These are phyloP conservation scores for Resseliella maxima DNA, from an alignment of 2,888 invertebrate genomes.

Conservation along the genomic window DNA sequence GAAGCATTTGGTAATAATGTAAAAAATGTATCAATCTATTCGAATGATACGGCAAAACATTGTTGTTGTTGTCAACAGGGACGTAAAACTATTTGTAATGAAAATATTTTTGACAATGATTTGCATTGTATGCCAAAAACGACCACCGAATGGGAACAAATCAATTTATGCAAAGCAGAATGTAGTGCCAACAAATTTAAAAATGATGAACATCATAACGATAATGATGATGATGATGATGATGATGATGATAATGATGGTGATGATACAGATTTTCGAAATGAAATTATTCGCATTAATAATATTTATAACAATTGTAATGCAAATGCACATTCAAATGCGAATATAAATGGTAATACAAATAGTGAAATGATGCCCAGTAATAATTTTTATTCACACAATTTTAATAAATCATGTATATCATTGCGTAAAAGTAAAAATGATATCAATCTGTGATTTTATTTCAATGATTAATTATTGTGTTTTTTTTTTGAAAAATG, in stretches of 20 bases:
- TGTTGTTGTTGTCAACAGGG: constrained; percentile 10
- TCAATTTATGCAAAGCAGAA: neutral
- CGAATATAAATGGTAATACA: neutral
- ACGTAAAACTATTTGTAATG: neutral
- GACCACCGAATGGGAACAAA: neutral
- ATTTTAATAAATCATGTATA: constrained; percentile 29
- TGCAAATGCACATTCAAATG: neutral
- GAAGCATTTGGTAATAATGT: neutral
- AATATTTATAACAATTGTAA: constrained; percentile 36
- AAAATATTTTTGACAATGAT: constrained; percentile 10
- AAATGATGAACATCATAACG: neutral
- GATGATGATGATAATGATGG: constrained; percentile 19
- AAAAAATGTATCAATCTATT: neutral
- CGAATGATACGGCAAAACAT: constrained; percentile 11
- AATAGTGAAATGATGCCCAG: neutral
- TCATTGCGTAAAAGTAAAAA: constrained; percentile 18
- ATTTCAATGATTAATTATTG: constrained; percentile 16
- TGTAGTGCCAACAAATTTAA: constrained; percentile 21
- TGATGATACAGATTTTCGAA: constrained; percentile 25
- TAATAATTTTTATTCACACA: neutral
- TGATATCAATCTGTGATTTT: constrained; percentile 52
- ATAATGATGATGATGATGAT: neutral
- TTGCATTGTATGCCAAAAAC: neutral
- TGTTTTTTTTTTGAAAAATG: neutral
- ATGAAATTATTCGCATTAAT: neutral